Evolutionary conservation across 1,140 invertebrate species (phyloP), one percentile per base, ranked within the genome.

Genomic region (Ceratina japonica): DNA sequence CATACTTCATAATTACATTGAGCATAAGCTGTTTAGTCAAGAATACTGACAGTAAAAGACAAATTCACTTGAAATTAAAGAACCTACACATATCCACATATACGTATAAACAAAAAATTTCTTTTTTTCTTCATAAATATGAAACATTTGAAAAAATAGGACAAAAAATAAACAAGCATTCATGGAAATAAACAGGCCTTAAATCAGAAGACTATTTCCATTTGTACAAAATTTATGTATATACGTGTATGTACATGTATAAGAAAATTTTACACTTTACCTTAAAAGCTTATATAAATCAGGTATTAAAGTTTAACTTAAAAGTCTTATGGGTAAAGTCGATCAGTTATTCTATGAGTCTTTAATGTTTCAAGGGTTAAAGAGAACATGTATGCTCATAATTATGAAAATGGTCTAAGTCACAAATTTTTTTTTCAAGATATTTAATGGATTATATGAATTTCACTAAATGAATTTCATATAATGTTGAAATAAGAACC

Each of bases 191-290:
- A n/a, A n/a, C 44, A 62, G 63, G 59, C 66, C 44, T 63, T 54
- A 77, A 71, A 71, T 71, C 27, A 77, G 49, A 16, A 77, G 58
- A 77, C 66, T 24, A 10, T 16, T 52, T 63, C 16, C 10, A 0
- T 71, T 71, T 77, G 58, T 77, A 77, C 15, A 56, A 72, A 72
- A 64, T 78, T 27, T 76, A 61, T 70, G 51, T 18, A n/a, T n/a
- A 5, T 58, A 3, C n/a, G 56, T 75, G 22, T 44, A 44, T 56
- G 37, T 44, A 65, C 22, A 24, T 58, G 10, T 54, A 70, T 72
- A 78, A 72, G 27, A 65, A 72, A 74, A 31, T 73, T 24, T 65
- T 79, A 65, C 70, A 74, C 31, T 18, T 73, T 22, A 10, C 52
- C 24, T 31, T 3, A 18, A 49, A 8, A 37, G 12, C 73, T 72